Conservation (phyloP, 2,888 invertebrate species). For the Hypselothyrea guttata region DNA sequence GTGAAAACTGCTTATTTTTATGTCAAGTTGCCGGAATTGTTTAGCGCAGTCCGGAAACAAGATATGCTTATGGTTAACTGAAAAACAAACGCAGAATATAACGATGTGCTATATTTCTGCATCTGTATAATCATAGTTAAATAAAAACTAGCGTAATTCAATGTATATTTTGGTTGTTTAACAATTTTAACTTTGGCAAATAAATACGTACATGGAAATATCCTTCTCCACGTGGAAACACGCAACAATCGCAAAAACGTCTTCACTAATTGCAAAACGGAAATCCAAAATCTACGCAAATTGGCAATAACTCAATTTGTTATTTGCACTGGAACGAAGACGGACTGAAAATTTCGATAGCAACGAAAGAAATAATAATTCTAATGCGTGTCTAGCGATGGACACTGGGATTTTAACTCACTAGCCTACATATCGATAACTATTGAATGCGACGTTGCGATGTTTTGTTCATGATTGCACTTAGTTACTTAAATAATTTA, state of each 20-base stretch:
- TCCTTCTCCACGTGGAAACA: slow-evolving; percentile 3
- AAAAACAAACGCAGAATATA: too few species aligned
- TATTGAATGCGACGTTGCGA: not conserved
- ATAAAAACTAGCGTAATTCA: too few species aligned
- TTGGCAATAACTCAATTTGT: slow-evolving; percentile 56
- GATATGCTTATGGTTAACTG: too few species aligned
- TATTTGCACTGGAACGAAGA: slow-evolving; percentile 44
- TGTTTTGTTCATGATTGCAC: too few species aligned
- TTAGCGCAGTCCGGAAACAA: not conserved
- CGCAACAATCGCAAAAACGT: slow-evolving; percentile 7
- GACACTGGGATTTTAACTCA: slow-evolving; percentile 3
- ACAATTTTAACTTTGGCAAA: not conserved
- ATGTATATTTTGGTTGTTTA: not conserved
- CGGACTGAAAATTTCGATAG: slow-evolving; percentile 61
- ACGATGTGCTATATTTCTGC: too few species aligned
- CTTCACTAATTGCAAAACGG: slow-evolving; percentile 4
- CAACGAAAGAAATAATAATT: slow-evolving; percentile 36
- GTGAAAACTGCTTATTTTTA: not conserved
- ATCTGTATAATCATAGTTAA: too few species aligned
- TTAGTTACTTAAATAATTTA: too few species aligned
- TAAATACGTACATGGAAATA: slow-evolving; percentile 13
- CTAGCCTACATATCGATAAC: slow-evolving; percentile 5
- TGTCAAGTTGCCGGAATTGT: slow-evolving; percentile 25
- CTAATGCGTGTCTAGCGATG: slow-evolving; percentile 16
- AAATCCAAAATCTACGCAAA: slow-evolving; percentile 28